phyloP scores from a whole-genome alignment of 2,113 vertebrate genomes.

The Pseudopodoces humilis region DNA sequence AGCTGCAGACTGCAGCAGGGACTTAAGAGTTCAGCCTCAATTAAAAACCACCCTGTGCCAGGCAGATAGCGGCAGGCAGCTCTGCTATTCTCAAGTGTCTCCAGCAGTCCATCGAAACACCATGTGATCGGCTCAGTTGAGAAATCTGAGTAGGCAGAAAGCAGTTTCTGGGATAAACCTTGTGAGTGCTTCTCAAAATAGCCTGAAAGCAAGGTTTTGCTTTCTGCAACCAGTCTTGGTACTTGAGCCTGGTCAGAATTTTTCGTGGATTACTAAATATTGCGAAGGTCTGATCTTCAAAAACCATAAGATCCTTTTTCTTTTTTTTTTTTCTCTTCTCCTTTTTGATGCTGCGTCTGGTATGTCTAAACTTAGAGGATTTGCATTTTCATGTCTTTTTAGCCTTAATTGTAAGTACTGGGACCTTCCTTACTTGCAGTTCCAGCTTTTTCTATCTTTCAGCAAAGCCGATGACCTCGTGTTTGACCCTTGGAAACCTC shows the following conservation, averaged over 20 bases:
- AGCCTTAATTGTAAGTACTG: neutral
- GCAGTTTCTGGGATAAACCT: conserved; percentile 61
- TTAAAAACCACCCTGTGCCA: conserved; percentile 47
- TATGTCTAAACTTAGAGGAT: neutral
- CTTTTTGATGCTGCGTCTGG: neutral
- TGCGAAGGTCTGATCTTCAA: neutral
- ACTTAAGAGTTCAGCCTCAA: conserved; percentile 42
- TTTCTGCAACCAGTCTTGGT: neutral
- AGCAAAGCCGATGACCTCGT: conserved; percentile 17
- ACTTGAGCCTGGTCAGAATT: conserved; percentile 1
- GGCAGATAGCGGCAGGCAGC: conserved; percentile 36
- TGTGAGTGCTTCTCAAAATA: conserved; percentile 57
- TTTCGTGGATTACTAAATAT: neutral
- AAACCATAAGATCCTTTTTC: neutral
- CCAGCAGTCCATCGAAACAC: conserved; percentile 18
- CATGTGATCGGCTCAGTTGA: conserved; percentile 21
- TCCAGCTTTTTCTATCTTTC: neutral
- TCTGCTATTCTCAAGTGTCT: conserved; percentile 43
- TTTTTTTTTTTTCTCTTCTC: too few species aligned
- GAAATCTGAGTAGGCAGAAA: conserved; percentile 66
- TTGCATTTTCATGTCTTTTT: neutral
- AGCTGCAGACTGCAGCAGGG: conserved; percentile 40
- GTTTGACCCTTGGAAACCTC: conserved; percentile 33
- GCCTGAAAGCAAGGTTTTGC: conserved; percentile 30
- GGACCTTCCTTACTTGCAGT: neutral